A percentile compares a stretch with the other conserved stretches of the same genome.
Conservation (phyloP, 2,113 vertebrate species). For the human region DNA sequence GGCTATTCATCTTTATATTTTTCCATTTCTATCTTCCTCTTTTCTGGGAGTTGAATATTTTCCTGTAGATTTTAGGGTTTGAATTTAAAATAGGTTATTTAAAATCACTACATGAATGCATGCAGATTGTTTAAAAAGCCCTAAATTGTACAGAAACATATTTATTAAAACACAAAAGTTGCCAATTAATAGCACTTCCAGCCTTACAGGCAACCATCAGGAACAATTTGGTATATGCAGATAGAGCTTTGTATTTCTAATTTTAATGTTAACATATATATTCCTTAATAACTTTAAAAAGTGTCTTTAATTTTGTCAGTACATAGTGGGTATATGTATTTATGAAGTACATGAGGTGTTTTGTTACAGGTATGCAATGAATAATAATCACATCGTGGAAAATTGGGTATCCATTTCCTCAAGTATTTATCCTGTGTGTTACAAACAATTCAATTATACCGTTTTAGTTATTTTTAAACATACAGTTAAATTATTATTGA, state of each 20-base stretch:
- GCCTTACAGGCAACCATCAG: neutral
- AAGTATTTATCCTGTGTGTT: no score
- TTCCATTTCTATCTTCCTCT: neutral
- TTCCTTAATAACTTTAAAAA: neutral
- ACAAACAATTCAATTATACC: no score
- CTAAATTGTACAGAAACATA: neutral
- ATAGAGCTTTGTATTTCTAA: neutral
- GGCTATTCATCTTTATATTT: neutral
- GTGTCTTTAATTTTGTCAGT: no score
- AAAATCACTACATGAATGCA: neutral
- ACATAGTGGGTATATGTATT: no score
- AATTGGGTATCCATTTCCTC: no score
- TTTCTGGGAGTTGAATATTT: neutral
- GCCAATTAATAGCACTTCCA: neutral
- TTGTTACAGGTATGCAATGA: no score
- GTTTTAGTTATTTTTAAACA: no score
- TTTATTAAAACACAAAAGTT: slow-evolving; percentile 23
- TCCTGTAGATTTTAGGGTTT: neutral
- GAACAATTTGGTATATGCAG: neutral
- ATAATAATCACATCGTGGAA: no score
- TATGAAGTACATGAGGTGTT: no score
- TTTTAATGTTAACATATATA: slow-evolving; percentile 25
- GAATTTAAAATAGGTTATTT: slow-evolving; percentile 9
- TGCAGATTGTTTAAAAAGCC: neutral
- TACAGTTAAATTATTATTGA: no score